These are phyloP conservation scores for Schizothorax lantsangensis DNA, from an alignment of 2,797 vertebrate species.

Conservation along the genomic window DNA sequence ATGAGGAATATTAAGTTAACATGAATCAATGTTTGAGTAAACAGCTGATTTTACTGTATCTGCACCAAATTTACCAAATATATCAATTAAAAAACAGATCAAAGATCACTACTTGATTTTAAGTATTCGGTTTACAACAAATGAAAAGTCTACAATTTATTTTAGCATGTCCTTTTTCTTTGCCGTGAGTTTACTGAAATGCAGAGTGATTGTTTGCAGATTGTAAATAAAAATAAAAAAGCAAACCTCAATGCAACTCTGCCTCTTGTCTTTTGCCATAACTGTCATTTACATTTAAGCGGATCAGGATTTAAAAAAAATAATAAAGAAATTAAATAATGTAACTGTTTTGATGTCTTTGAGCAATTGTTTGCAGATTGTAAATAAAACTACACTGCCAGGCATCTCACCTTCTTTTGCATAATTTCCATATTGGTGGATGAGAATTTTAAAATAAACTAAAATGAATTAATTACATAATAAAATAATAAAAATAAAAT, in stretches of 20 bases:
- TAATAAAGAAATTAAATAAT: not conserved
- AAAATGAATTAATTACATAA: too few species aligned
- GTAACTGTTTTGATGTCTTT: too few species aligned
- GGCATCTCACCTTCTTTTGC: not conserved
- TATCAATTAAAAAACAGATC: too few species aligned
- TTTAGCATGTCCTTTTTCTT: slow-evolving; percentile 42
- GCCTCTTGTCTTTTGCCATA: not conserved
- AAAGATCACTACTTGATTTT: not conserved
- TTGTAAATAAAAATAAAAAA: slow-evolving; percentile 4
- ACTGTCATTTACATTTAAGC: not conserved
- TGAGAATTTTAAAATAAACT: not conserved
- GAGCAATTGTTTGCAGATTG: slow-evolving; percentile 50
- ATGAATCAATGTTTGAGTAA: not conserved
- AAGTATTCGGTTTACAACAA: slow-evolving; percentile 58
- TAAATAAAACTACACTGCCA: slow-evolving; percentile 27
- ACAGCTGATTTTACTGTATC: not conserved
- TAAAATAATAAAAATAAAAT: not conserved
- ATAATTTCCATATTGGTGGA: not conserved
- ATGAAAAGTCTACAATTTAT: slow-evolving; percentile 58
- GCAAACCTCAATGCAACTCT: not conserved
- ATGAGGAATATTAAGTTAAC: not conserved
- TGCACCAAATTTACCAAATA: not conserved
- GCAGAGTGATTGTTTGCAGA: slow-evolving; percentile 52
- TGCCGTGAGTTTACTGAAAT: not conserved
- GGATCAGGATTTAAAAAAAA: not conserved